A percentile compares a stretch with the other conserved stretches of the same genome.
phyloP scores from a whole-genome alignment of 1,140 invertebrate genomes.

The Ditylenchus dipsaci region DNA sequence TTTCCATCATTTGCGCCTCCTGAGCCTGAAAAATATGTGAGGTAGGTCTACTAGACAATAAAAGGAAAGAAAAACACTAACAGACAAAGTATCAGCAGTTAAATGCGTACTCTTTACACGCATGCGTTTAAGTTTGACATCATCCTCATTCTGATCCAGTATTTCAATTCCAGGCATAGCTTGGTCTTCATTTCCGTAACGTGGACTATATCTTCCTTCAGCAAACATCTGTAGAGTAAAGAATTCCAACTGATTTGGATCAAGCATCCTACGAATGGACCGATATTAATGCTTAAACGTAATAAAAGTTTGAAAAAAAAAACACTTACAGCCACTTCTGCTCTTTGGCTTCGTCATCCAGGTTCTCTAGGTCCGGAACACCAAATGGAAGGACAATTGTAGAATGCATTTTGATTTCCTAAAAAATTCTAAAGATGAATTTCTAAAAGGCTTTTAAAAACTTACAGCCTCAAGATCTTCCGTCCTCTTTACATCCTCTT shows the following conservation, averaged over 20 bases:
- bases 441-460: too few relatives aligned
- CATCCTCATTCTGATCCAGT: conserved; percentile 74
- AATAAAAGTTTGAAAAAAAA: conserved; percentile 17
- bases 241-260: conserved; percentile 44
- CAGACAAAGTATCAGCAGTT: neutral
- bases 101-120: neutral
- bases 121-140: conserved; percentile 62
- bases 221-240: conserved; percentile 68
- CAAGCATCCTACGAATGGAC: conserved; percentile 48
- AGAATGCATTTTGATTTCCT: neutral
- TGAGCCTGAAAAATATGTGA: conserved; percentile 31
- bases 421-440: neutral
- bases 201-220: conserved; percentile 77
- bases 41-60: neutral
- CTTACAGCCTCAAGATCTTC: neutral
- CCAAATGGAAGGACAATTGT: conserved; percentile 28
- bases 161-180: conserved; percentile 79
- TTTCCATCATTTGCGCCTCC: conserved; percentile 45
- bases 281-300: too few relatives aligned
- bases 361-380: conserved; percentile 46
- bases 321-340: conserved; percentile 40
- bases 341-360: conserved; percentile 50
- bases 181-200: conserved; percentile 67
- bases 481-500: conserved; percentile 14
- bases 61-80: conserved; percentile 11